Percentiles rank a stretch among this genome's conserved stretches.
phyloP scores from a whole-genome alignment of 2,113 vertebrate genomes.

The Stigmatopora nigra region DNA sequence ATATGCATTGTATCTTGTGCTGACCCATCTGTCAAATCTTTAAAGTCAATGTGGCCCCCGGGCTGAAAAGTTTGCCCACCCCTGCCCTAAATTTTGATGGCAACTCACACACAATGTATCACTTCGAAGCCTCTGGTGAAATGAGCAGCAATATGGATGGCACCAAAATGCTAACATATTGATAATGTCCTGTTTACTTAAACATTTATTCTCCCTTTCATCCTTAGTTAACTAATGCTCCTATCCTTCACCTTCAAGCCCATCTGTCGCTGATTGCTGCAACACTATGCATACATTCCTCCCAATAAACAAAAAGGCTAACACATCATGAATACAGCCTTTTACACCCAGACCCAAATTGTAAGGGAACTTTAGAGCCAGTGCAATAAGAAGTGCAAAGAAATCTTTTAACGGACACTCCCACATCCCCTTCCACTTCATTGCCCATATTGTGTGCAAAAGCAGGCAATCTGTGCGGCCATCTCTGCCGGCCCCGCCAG shows the following conservation, averaged over 20 bases:
- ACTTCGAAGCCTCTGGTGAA: slow-evolving; percentile 15
- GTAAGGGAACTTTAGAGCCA: slow-evolving; percentile 56
- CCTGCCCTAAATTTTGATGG: not conserved
- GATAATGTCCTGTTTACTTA: slow-evolving; percentile 50
- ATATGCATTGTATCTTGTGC: too few species aligned
- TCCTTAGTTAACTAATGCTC: slow-evolving; percentile 55
- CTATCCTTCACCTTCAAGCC: slow-evolving; percentile 54
- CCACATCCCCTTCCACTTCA: slow-evolving; percentile 68
- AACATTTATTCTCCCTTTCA: slow-evolving; percentile 34
- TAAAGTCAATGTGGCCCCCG: too few species aligned
- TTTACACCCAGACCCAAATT: slow-evolving; percentile 61
- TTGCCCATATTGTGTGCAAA: slow-evolving; percentile 66
- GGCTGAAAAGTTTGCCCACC: too few species aligned
- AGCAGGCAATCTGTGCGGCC: slow-evolving; percentile 74
- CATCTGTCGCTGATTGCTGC: slow-evolving; percentile 66
- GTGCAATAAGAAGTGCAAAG: slow-evolving; percentile 59
- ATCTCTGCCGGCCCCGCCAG: slow-evolving; percentile 58
- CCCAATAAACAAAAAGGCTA: slow-evolving; percentile 67
- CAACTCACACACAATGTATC: not conserved
- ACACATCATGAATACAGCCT: slow-evolving; percentile 73
- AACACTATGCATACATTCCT: slow-evolving; percentile 71
- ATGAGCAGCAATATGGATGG: slow-evolving; percentile 29
- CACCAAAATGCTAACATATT: slow-evolving; percentile 46
- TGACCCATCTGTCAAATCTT: too few species aligned
- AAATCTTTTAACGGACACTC: slow-evolving; percentile 58